Conservation (phyloP, 2,888 invertebrate species). For the Apamea crenata region DNA sequence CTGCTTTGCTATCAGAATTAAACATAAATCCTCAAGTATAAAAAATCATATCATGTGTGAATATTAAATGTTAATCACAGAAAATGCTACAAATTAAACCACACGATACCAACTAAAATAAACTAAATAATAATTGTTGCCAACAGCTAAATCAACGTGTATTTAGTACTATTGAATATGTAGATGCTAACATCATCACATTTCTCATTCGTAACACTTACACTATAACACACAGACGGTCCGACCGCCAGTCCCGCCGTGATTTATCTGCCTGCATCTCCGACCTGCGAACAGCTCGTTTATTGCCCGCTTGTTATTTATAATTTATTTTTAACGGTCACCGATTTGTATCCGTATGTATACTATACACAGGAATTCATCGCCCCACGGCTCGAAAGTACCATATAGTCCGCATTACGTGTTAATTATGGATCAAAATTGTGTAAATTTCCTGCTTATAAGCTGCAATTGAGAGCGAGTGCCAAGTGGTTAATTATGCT, state of each 20-base stretch:
- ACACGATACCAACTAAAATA: constrained; percentile 39
- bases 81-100: constrained; percentile 45
- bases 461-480: constrained; percentile 47
- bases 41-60: constrained; percentile 15
- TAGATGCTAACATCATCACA: constrained; percentile 78
- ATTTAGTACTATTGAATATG: constrained; percentile 74
- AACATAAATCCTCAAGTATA: constrained; percentile 6
- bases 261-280: constrained; percentile 89
- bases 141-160: constrained; percentile 67
- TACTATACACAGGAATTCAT: constrained; percentile 70
- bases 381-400: constrained; percentile 71
- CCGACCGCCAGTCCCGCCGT: constrained; percentile 77
- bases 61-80: constrained; percentile 41
- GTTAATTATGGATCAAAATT: constrained; percentile 74
- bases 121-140: constrained; percentile 54
- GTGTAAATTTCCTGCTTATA: constrained; percentile 59
- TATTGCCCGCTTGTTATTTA: constrained; percentile 90
- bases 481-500: constrained; percentile 53
- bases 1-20: neutral
- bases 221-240: constrained; percentile 75
- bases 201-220: constrained; percentile 85
- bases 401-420: constrained; percentile 69
- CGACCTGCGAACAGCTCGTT: constrained; percentile 89
- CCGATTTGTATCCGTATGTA: constrained; percentile 84
- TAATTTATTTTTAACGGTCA: constrained; percentile 90